Conservation (phyloP, 1,140 invertebrate species). For the Drosophila subpulchrella region DNA sequence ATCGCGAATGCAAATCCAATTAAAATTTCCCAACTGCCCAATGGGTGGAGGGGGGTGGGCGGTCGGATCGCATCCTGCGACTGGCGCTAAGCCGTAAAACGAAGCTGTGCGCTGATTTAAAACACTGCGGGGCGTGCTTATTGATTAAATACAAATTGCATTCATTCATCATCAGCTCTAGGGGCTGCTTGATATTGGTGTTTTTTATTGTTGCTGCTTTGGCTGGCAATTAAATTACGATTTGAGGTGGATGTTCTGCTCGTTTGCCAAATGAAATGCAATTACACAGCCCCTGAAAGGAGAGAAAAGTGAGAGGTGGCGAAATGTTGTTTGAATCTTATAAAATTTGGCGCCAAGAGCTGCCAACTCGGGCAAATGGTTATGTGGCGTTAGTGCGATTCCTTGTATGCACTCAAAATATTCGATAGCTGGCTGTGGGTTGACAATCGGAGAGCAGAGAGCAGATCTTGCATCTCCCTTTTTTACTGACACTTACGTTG, state of each 20-base stretch:
- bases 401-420: background rate
- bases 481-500: no score
- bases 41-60: background rate
- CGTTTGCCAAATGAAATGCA: slow-evolving; percentile 37
- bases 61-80: slow-evolving; percentile 44
- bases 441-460: no score
- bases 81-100: slow-evolving; percentile 81
- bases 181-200: slow-evolving; percentile 22
- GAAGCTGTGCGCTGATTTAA: slow-evolving; percentile 81
- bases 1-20: slow-evolving; percentile 78
- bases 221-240: slow-evolving; percentile 75
- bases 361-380: background rate
- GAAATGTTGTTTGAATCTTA: slow-evolving; percentile 1
- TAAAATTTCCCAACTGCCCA: slow-evolving; percentile 64
- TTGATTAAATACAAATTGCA: slow-evolving; percentile 82
- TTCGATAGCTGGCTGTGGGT: background rate
- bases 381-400: background rate
- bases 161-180: slow-evolving; percentile 72
- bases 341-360: slow-evolving; percentile 4
- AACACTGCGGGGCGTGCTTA: slow-evolving; percentile 80
- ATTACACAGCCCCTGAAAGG: slow-evolving; percentile 6
- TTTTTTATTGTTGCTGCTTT: slow-evolving; percentile 32
- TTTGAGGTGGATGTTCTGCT: slow-evolving; percentile 48
- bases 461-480: no score
- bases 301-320: background rate